Conservation (phyloP, 2,888 invertebrate species). For the Peribatodes rhomboidaria region DNA sequence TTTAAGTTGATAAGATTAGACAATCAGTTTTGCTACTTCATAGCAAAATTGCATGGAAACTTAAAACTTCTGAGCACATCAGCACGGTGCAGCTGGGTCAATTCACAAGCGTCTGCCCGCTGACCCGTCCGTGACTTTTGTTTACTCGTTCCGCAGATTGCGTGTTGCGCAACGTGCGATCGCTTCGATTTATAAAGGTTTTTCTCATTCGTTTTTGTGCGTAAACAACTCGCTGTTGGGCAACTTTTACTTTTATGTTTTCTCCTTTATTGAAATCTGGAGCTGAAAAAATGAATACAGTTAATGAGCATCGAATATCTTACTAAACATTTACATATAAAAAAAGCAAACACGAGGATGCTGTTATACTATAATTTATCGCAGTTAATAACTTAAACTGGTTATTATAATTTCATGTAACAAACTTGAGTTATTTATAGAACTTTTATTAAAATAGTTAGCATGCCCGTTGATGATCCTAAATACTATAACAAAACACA, state of each 20-base stretch:
- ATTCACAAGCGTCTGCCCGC: constrained; percentile 40
- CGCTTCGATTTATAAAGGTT: constrained; percentile 33
- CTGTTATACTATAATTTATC: background rate
- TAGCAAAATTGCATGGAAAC: background rate
- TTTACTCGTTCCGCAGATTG: constrained; percentile 34
- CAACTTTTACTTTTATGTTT: constrained; percentile 29
- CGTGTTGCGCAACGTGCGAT: constrained; percentile 36
- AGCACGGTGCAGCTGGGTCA: constrained; percentile 9
- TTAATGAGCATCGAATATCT: background rate
- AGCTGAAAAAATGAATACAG: constrained; percentile 4
- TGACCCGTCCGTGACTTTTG: constrained; percentile 49
- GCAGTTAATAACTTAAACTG: background rate
- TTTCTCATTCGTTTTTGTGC: constrained; percentile 36
- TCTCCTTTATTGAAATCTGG: constrained; percentile 11
- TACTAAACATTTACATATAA: background rate
- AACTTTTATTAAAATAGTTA: constrained; percentile 14
- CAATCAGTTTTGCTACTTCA: background rate
- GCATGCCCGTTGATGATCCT: background rate
- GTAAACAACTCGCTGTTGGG: constrained; percentile 23
- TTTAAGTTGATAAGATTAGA: background rate
- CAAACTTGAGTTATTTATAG: background rate
- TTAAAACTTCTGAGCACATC: background rate
- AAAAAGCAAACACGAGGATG: background rate
- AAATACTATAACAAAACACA: constrained; percentile 22
- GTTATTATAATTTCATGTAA: background rate